phyloP scores from a whole-genome alignment of 2,888 invertebrate species.

The Oscheius onirici region DNA sequence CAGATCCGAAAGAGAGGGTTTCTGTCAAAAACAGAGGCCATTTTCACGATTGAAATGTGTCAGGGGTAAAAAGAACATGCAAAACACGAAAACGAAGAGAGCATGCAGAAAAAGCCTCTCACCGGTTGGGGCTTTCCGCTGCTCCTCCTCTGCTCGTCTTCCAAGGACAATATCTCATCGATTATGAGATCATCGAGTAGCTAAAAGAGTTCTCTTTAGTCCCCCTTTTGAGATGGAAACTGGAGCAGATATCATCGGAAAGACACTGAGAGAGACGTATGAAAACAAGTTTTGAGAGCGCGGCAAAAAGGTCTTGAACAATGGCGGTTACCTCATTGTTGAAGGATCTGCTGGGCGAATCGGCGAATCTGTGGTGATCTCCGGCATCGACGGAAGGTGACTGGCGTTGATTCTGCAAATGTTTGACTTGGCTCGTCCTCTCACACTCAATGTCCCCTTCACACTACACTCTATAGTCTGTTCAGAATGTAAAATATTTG shows the following conservation, averaged over 20 bases:
- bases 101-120: conserved; percentile 26
- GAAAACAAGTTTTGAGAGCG: neutral
- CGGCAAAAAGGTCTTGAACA: neutral
- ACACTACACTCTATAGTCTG: neutral
- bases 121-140: conserved; percentile 47
- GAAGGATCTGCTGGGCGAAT: conserved; percentile 49
- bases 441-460: neutral
- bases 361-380: conserved; percentile 51
- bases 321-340: conserved; percentile 28
- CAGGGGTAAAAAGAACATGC: neutral
- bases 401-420: conserved; percentile 37
- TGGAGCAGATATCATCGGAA: conserved; percentile 11
- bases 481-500: too few species aligned
- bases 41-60: neutral
- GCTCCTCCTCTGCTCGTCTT: conserved; percentile 59
- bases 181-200: conserved; percentile 70
- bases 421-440: neutral
- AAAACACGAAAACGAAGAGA: neutral
- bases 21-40: too few species aligned
- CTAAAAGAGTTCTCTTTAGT: conserved; percentile 15
- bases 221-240: conserved; percentile 3
- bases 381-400: conserved; percentile 34
- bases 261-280: neutral
- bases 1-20: too few species aligned
- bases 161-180: conserved; percentile 69